A percentile compares a stretch with the other conserved stretches of the same genome.
Evolutionary conservation across 2,888 invertebrate genomes (phyloP).

Genomic region (Nudaria mundana): DNA sequence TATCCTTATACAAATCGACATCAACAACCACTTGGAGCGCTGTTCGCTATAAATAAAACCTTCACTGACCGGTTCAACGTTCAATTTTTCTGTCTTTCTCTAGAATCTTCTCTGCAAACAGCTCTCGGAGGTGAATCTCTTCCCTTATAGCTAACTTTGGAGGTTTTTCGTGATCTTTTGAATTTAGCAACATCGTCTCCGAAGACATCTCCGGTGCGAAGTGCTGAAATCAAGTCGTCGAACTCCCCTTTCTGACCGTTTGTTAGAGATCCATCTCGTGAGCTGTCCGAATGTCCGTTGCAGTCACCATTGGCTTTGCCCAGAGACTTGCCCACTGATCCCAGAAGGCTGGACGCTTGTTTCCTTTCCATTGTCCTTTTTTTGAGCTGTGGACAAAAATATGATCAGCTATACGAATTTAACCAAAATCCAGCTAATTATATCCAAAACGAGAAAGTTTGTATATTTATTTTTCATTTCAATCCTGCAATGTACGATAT

Average conservation of each 20-base stretch:
- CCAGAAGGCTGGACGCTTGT: constrained; percentile 87
- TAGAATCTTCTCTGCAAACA: constrained; percentile 69
- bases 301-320: constrained; percentile 82
- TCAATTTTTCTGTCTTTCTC: constrained; percentile 74
- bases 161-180: constrained; percentile 69
- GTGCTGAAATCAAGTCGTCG: constrained; percentile 96
- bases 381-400: constrained; percentile 79
- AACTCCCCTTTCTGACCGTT: constrained; percentile 91
- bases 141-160: constrained; percentile 68
- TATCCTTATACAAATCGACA: background rate
- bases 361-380: constrained; percentile 94
- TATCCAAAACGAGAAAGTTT: too few relatives aligned
- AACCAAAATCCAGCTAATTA: too few relatives aligned
- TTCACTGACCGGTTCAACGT: constrained; percentile 17
- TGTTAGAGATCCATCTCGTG: constrained; percentile 58
- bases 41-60: constrained; percentile 33
- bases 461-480: too few relatives aligned
- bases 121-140: constrained; percentile 71
- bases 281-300: constrained; percentile 73
- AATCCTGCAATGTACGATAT: too few relatives aligned
- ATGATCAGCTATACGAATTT: too few relatives aligned
- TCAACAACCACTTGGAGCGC: constrained; percentile 20
- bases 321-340: constrained; percentile 87
- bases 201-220: constrained; percentile 96
- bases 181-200: constrained; percentile 98